These are phyloP conservation scores for Rhogogaster chlorosoma DNA, from an alignment of 2,888 invertebrate genomes.

Conservation along the genomic window DNA sequence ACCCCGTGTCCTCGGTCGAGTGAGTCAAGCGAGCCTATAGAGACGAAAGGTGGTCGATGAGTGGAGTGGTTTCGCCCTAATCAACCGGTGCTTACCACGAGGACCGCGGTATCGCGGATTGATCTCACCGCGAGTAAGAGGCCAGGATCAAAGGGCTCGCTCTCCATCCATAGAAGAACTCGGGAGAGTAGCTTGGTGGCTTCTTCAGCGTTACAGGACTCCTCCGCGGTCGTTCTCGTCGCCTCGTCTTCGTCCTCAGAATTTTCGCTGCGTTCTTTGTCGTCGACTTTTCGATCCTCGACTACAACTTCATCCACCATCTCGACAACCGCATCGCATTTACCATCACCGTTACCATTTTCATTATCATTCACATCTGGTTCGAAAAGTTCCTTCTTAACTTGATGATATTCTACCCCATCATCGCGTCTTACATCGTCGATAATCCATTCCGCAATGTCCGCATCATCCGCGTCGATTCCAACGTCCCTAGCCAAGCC, in stretches of 20 bases:
- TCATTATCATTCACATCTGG: constrained; percentile 53
- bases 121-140: constrained; percentile 73
- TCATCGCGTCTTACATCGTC: constrained; percentile 64
- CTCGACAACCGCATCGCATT: background rate
- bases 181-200: constrained; percentile 75
- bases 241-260: constrained; percentile 58
- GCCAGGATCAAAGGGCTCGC: constrained; percentile 78
- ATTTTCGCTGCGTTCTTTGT: constrained; percentile 59
- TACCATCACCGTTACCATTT: constrained; percentile 23
- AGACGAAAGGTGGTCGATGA: constrained; percentile 42
- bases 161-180: constrained; percentile 79
- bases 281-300: constrained; percentile 53
- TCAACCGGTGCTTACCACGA: constrained; percentile 70
- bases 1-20: constrained; percentile 28
- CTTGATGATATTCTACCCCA: constrained; percentile 62
- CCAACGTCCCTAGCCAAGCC: constrained; percentile 67
- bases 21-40: constrained; percentile 34
- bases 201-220: constrained; percentile 74
- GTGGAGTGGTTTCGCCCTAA: constrained; percentile 50
- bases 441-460: constrained; percentile 68
- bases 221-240: constrained; percentile 63
- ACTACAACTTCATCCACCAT: constrained; percentile 37
- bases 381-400: constrained; percentile 63
- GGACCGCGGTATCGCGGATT: constrained; percentile 74
- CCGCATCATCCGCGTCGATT: constrained; percentile 64